Percentiles rank a stretch among this genome's conserved stretches.
Evolutionary conservation across 2,888 invertebrate genomes (phyloP).

Genomic region (Torymus tubicola): DNA sequence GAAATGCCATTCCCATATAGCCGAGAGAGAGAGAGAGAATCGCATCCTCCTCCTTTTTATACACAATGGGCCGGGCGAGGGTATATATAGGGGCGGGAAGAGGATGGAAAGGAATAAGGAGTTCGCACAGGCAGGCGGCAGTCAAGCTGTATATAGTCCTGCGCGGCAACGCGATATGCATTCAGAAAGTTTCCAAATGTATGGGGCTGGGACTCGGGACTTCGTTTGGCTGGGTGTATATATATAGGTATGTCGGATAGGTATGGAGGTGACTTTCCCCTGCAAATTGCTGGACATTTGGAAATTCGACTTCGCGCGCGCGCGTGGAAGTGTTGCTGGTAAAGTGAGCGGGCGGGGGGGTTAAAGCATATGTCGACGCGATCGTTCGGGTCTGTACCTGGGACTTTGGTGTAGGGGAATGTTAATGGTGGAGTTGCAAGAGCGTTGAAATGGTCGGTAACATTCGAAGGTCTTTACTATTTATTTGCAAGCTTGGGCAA

Average conservation of each 20-base stretch:
- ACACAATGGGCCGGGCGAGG: slow-evolving; percentile 17
- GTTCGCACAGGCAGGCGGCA: neutral
- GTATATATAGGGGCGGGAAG: neutral
- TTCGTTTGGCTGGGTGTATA: no score
- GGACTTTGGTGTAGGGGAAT: no score
- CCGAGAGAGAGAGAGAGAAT: no score
- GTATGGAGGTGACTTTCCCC: neutral
- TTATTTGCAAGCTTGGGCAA: no score
- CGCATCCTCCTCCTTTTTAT: neutral
- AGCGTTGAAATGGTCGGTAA: no score
- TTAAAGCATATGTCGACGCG: no score
- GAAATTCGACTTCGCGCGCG: neutral
- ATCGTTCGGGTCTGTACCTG: no score
- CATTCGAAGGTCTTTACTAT: no score
- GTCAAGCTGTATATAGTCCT: neutral
- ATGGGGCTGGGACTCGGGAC: no score
- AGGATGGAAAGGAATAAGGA: neutral
- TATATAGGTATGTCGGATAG: no score
- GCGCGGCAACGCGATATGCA: slow-evolving; percentile 20
- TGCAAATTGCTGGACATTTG: neutral
- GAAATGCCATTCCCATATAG: no score
- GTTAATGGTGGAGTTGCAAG: no score
- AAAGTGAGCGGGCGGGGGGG: neutral
- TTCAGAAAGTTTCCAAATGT: neutral
- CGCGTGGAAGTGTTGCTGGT: neutral